Evolutionary conservation across 2,888 invertebrate genomes (phyloP), one percentile per base, ranked within the genome.

Genomic region (Muschampia plurimacula): DNA sequence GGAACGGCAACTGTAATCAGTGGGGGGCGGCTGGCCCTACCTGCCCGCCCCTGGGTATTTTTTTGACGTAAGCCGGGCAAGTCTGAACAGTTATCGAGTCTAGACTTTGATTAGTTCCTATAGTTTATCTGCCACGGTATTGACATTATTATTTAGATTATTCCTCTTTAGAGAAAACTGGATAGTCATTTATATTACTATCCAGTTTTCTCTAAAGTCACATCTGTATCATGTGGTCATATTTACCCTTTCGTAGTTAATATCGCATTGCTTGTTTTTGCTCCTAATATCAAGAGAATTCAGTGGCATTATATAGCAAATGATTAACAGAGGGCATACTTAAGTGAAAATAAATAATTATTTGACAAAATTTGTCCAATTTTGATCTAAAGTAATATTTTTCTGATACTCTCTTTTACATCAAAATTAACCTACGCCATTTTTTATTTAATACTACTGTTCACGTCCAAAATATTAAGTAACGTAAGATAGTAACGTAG

Each of bases 61-160:
- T n/a, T n/a, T n/a, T n/a, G n/a, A n/a, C n/a, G n/a, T n/a, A n/a
- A 84, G 86, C 86, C 87, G 87, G 87, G 87, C 76, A 88, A 88
- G 89, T 88, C 90, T 87, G 86, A 87, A 82, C 78, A 79, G 72
- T 78, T 76, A 80, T 79, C 80, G 79, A 82, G 74, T 83, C 80
- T 84, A 84, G 82, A 83, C 81, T 79, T 80, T 78, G 75, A 77
- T 81, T 74, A 82, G 83, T 85, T 84, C 83, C 82, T 85, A 83
- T 78, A 78, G 75, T 78, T 78, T 77, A 77, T 75, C 64, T 79
- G 74, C 62, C 62, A 72, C 67, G 60, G 52, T 55, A 71, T 72
- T 72, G n/a, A 67, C 62, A 39, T n/a, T 60, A 15, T 59, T 32
- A 59, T 72, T 67, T 44, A 67, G 62, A 62, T 62, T 55, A 67